Evolutionary conservation across 1,140 invertebrate species (phyloP).

Genomic region (Amyelois transitella): DNA sequence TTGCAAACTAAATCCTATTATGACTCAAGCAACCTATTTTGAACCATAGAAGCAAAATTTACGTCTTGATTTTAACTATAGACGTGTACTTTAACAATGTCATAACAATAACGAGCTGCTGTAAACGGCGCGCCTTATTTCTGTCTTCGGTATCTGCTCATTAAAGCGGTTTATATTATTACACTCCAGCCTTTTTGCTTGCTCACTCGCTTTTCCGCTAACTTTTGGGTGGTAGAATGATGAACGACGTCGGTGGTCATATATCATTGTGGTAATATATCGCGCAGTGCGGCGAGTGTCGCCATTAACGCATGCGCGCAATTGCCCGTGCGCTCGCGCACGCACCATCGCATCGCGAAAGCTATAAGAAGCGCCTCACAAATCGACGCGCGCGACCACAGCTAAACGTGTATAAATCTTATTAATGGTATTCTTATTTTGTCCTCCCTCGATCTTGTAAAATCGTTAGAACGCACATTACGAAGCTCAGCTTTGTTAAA

Average conservation of each 20-base stretch:
- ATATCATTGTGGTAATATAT: conserved; percentile 71
- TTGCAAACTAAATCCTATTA: neutral
- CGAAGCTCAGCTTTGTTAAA: conserved; percentile 28
- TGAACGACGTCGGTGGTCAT: conserved; percentile 65
- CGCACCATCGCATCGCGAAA: conserved; percentile 40
- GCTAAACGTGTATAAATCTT: conserved; percentile 68
- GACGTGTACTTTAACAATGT: conserved; percentile 56
- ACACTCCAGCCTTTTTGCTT: conserved; percentile 40
- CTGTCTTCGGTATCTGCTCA: conserved; percentile 67
- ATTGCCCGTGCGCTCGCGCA: conserved; percentile 43
- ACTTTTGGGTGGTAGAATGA: conserved; percentile 71
- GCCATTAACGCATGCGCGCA: conserved; percentile 69
- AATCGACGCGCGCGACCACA: conserved; percentile 61
- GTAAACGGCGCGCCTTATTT: conserved; percentile 63
- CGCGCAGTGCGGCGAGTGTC: conserved; percentile 63
- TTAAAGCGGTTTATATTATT: conserved; percentile 51
- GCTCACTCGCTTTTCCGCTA: conserved; percentile 52
- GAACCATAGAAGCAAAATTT: conserved; percentile 25
- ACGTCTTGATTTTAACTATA: conserved; percentile 38
- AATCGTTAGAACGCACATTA: conserved; percentile 45
- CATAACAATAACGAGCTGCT: conserved; percentile 58
- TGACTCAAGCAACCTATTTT: neutral
- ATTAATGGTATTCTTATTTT: conserved; percentile 69
- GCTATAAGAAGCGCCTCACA: conserved; percentile 56
- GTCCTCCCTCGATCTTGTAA: conserved; percentile 50